A percentile compares a stretch with the other conserved stretches of the same genome.
Conservation (phyloP, 1,140 invertebrate genomes). For the Aphaenogaster ashmeadi region DNA sequence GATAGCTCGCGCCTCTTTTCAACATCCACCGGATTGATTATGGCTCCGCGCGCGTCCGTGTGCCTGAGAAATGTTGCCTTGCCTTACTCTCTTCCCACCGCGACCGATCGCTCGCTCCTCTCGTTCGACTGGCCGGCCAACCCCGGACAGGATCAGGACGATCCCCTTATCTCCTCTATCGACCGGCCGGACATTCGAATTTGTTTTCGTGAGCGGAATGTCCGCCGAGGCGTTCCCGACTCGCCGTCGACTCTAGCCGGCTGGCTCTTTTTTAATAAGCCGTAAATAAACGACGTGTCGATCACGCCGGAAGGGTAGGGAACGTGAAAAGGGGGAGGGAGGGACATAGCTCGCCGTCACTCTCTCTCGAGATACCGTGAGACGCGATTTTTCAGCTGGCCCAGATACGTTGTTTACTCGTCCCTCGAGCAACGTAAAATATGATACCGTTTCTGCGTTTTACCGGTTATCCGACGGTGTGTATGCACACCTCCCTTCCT, state of each 20-base stretch:
- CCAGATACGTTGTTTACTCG: constrained; percentile 58
- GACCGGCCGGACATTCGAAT: constrained; percentile 70
- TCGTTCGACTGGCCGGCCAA: constrained; percentile 46
- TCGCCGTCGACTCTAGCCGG: constrained; percentile 25
- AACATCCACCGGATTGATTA: constrained; percentile 78
- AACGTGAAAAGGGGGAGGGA: background rate
- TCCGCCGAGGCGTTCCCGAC: constrained; percentile 28
- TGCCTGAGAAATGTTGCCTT: constrained; percentile 72
- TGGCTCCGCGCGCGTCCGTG: constrained; percentile 65
- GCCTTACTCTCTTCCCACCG: constrained; percentile 57
- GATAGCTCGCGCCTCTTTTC: constrained; percentile 79
- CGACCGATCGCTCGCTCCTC: constrained; percentile 38
- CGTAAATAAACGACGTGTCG: constrained; percentile 56
- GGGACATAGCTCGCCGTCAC: constrained; percentile 33
- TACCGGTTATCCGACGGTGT: constrained; percentile 57
- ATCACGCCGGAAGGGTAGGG: constrained; percentile 13
- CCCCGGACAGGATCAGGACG: constrained; percentile 66
- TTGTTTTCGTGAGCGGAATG: constrained; percentile 69
- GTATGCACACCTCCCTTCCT: constrained; percentile 33
- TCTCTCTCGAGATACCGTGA: constrained; percentile 35
- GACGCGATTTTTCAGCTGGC: constrained; percentile 61
- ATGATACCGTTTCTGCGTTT: constrained; percentile 68
- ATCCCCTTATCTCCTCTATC: constrained; percentile 69
- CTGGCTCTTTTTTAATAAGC: constrained; percentile 55
- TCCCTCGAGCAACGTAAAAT: constrained; percentile 53